phyloP scores from a whole-genome alignment of 2,113 vertebrate genomes.

The Mustela nigripes region DNA sequence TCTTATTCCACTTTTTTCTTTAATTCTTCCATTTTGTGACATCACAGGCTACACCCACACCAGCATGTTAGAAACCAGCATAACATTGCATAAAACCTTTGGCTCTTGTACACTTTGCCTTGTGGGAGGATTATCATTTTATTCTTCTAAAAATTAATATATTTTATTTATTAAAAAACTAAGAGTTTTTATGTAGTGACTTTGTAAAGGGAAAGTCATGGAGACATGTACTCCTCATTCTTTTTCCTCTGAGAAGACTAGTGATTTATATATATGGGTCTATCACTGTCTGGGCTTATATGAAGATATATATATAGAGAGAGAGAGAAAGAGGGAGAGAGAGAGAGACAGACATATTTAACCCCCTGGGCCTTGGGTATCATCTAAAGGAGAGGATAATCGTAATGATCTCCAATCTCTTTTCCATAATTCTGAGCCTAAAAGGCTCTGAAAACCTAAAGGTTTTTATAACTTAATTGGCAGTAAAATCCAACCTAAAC shows the following conservation, averaged over 20 bases:
- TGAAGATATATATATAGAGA: accelerated
- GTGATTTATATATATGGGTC: not conserved
- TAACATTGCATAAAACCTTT: not conserved
- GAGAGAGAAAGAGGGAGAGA: too few species aligned
- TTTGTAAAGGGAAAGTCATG: not conserved
- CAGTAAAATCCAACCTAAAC: not conserved
- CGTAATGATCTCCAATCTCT: not conserved
- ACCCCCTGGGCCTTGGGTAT: too few species aligned
- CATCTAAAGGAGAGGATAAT: not conserved
- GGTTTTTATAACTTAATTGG: not conserved
- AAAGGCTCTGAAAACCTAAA: not conserved
- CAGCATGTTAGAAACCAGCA: accelerated
- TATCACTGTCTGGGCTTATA: not conserved
- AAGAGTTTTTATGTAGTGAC: not conserved
- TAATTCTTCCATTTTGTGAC: not conserved
- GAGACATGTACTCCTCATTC: too few species aligned
- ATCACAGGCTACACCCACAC: not conserved
- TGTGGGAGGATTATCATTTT: not conserved
- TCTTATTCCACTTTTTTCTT: not conserved
- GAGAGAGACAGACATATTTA: accelerated
- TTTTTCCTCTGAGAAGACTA: not conserved
- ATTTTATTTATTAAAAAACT: not conserved
- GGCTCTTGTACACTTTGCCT: not conserved
- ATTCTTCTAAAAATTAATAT: slow-evolving; percentile 9
- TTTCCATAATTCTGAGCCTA: not conserved